Evolutionary conservation across 92 coral and sea anemone genomes (phyloP).

Genomic region (Epizoanthus rinbou): DNA sequence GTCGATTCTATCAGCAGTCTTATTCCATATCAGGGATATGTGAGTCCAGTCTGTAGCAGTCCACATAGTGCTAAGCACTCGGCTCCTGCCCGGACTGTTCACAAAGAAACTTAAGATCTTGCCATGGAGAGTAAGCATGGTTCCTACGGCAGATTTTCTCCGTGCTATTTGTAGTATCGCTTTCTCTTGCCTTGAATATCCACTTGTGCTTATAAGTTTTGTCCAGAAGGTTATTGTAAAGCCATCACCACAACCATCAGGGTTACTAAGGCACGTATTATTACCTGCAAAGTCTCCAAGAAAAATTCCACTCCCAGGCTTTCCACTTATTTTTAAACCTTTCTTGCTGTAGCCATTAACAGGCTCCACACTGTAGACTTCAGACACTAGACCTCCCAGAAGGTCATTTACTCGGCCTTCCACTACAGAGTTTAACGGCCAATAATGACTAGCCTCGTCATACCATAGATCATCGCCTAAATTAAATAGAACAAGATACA

Average conservation of each 20-base stretch:
- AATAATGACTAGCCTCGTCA: slow-evolving; percentile 58
- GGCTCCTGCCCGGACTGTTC: slow-evolving; percentile 55
- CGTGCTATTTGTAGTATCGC: slow-evolving; percentile 69
- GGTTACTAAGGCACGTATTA: slow-evolving; percentile 73
- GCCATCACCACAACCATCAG: slow-evolving; percentile 70
- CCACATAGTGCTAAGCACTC: slow-evolving; percentile 68
- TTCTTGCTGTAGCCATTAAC: slow-evolving; percentile 67
- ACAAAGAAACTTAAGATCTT: slow-evolving; percentile 52
- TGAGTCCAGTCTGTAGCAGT: slow-evolving; percentile 68
- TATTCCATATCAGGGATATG: slow-evolving; percentile 77
- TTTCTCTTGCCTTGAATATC: background rate
- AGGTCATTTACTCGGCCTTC: slow-evolving; percentile 49
- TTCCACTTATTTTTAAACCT: slow-evolving; percentile 63
- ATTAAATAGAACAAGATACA: background rate
- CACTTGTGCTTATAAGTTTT: slow-evolving; percentile 36
- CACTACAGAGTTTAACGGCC: slow-evolving; percentile 64
- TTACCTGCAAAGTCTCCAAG: slow-evolving; percentile 58
- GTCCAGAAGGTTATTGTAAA: slow-evolving; percentile 85
- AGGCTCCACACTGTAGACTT: slow-evolving; percentile 50
- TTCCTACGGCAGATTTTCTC: slow-evolving; percentile 64
- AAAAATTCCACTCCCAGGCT: slow-evolving; percentile 69
- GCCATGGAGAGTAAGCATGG: slow-evolving; percentile 54
- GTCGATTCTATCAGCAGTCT: slow-evolving; percentile 35
- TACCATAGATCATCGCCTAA: slow-evolving; percentile 80
- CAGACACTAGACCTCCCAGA: slow-evolving; percentile 51